These are phyloP conservation scores for Synaphobranchus kaupii DNA, from an alignment of 2,797 vertebrate species.

Conservation along the genomic window DNA sequence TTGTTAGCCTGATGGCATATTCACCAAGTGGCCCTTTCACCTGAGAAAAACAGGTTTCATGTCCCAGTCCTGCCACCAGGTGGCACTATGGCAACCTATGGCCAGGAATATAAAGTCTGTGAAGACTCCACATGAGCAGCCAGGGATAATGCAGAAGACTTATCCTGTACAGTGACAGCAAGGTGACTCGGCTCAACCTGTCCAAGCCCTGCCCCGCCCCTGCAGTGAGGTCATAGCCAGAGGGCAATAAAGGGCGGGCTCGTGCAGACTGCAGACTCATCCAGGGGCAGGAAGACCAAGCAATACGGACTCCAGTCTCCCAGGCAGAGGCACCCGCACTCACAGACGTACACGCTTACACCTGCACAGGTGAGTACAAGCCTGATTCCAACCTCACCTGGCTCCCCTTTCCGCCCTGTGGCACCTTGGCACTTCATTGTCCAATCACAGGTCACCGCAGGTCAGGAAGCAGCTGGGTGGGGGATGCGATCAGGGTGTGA, in stretches of 20 bases:
- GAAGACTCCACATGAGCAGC: too few species aligned
- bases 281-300: not conserved
- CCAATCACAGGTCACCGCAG: too few species aligned
- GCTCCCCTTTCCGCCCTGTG: too few species aligned
- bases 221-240: not conserved
- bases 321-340: too few species aligned
- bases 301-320: not conserved
- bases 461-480: too few species aligned
- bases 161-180: not conserved
- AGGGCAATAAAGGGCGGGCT: not conserved
- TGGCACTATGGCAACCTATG: not conserved
- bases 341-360: not conserved
- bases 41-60: not conserved
- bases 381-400: not conserved
- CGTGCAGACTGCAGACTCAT: not conserved
- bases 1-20: too few species aligned
- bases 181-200: not conserved
- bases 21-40: too few species aligned
- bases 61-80: not conserved
- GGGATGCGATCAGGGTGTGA: too few species aligned
- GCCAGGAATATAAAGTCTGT: not conserved
- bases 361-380: not conserved
- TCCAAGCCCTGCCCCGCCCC: too few species aligned
- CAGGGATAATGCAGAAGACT: too few species aligned
- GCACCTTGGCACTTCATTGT: too few species aligned